Evolutionary conservation across 1,140 invertebrate species (phyloP).

Genomic region (Bilobella aurantiaca): DNA sequence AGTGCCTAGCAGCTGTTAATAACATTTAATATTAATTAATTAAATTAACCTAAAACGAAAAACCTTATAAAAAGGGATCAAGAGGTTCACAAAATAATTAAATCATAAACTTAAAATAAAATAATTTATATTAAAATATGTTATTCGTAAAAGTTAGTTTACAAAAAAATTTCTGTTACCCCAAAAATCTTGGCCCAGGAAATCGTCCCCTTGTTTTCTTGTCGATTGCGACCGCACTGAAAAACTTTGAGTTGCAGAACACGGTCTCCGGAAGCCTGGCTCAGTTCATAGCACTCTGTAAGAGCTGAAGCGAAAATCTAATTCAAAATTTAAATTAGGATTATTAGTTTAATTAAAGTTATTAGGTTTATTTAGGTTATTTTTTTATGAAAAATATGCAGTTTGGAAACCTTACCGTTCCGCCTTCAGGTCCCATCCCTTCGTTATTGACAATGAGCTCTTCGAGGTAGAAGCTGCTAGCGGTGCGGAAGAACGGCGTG

Average conservation of each 20-base stretch:
- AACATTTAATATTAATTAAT: too few species aligned
- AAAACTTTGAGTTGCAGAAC: constrained; percentile 68
- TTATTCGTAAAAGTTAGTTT: neutral
- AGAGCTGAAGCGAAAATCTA: constrained; percentile 58
- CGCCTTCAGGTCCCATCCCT: constrained; percentile 84
- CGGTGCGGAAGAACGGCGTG: constrained; percentile 68
- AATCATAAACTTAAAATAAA: too few species aligned
- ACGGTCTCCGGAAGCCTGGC: constrained; percentile 47
- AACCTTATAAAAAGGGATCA: too few species aligned
- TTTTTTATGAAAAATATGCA: neutral
- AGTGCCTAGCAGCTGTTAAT: constrained; percentile 60
- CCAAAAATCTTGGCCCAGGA: constrained; percentile 72
- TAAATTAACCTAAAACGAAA: too few species aligned
- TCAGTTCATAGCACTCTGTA: constrained; percentile 57
- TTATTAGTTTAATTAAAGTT: too few species aligned
- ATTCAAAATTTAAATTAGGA: neutral
- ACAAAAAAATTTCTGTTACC: constrained; percentile 43
- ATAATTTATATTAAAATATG: too few species aligned
- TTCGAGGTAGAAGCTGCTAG: constrained; percentile 68
- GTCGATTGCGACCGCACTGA: constrained; percentile 81
- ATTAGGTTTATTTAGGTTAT: too few species aligned
- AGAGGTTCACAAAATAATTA: too few species aligned
- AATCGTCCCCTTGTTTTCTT: constrained; percentile 85
- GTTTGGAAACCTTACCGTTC: constrained; percentile 45
- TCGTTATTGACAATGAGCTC: constrained; percentile 87